Conservation (phyloP, 2,888 invertebrate genomes). For the Cerceris ruficornis region DNA sequence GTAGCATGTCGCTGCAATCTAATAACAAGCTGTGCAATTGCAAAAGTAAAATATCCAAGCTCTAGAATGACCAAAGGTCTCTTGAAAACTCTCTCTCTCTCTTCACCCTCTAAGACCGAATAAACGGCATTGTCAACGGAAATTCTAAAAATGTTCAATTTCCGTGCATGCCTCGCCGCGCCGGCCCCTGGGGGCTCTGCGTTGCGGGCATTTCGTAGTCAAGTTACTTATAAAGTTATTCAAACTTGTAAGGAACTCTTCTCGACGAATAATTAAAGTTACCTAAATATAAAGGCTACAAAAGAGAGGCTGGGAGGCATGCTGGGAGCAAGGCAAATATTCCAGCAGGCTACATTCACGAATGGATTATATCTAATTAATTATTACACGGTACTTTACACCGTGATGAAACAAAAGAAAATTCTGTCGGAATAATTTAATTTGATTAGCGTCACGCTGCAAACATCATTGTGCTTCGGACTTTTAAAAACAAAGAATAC, state of each 20-base stretch:
- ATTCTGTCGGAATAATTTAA: no score
- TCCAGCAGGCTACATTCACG: slow-evolving; percentile 21
- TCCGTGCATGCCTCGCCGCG: slow-evolving; percentile 38
- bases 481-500: no score
- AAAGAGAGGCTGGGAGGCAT: slow-evolving; percentile 57
- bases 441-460: no score
- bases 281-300: slow-evolving; percentile 65
- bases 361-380: slow-evolving; percentile 11
- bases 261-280: slow-evolving; percentile 68
- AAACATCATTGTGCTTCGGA: no score
- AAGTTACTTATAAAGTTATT: slow-evolving; percentile 68
- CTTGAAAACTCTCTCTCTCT: no score
- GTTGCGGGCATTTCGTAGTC: slow-evolving; percentile 59
- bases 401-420: no score
- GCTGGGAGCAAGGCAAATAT: slow-evolving; percentile 50
- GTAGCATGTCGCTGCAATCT: no score
- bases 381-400: no score
- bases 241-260: slow-evolving; percentile 67
- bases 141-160: slow-evolving; percentile 60
- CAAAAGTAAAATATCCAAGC: no score
- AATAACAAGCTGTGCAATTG: no score
- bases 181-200: slow-evolving; percentile 48
- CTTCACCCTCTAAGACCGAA: slow-evolving; percentile 30
- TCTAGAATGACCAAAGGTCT: no score
- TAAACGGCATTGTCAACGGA: slow-evolving; percentile 40